Base-by-base conservation (phyloP, 2,888 invertebrate species). In the Palloptera scutellata region DNA sequence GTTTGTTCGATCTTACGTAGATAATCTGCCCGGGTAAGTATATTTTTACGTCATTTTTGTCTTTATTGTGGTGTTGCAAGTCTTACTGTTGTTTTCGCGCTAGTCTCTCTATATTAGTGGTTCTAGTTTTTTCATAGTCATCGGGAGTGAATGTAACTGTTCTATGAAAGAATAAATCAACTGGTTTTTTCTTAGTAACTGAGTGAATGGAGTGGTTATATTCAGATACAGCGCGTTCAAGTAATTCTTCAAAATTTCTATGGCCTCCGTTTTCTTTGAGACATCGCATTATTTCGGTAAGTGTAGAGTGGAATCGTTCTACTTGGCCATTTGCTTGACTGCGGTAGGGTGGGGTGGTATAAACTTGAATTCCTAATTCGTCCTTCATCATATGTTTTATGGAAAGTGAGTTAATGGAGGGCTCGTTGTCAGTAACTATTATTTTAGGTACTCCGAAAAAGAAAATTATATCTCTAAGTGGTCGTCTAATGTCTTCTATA, bases 361-460 rank as follows among this genome's bases (percentile, higher is more conserved):
- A 71, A n/a, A 72, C 52, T 53, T 69, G 48, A 17, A 75, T 71
- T 19, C 63, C 62, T 2, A 75, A 57, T 41, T 70, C 66, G 3
- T 72, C 66, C 54, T 71, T 60, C 42, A 75, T 52, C 67, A 75
- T 57, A 1, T 70, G 70, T 42, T 58, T 64, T 0, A 71, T 74
- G 9, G 70, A 63, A 0, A 67, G 55, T 0, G 70, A 72, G 19
- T 72, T 73, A 8, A 76, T 19, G 0, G 74, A 70, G 19, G 52
- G 66, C 62, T 76, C 75, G 8, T 71, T 73, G 30, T 75, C 74
- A 17, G 70, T 72, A 8, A 75, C 71, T 1, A 76, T 48, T 45
- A 40, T 15, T 41, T 72, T 61, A 4, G 74, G 73, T 15, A 68
- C 67, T 8, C 71, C 67, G 20, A 70, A 74, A n/a, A 20, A 59